Base-by-base conservation (phyloP, 2,113 vertebrate species). In the Murina feae region DNA sequence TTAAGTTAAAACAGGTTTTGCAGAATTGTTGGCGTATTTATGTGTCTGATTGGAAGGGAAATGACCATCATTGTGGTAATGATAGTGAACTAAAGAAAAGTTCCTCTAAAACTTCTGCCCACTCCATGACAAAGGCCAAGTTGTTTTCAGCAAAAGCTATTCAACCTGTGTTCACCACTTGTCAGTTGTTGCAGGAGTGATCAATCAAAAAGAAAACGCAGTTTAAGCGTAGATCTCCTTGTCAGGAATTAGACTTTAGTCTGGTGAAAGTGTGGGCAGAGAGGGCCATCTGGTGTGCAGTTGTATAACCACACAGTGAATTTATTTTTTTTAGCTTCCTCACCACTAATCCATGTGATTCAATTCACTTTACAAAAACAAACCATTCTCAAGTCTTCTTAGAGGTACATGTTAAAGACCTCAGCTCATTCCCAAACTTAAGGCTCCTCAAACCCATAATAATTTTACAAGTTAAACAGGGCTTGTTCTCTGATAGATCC, bases 261-360 rank as follows among this genome's bases (percentile, higher is more conserved):
- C 71, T 95, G 78, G 51, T 58, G 35, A 75, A 92, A 89, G 17
- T 5, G 1, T 78, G 69, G 81, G 65, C 39, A 44, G 8, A 83
- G 8, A 79, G 86, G 12, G 90, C 96, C 97, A 95, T 85, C 97
- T 97, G 90, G 84, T 92, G 95, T 85, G n/a, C n/a, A 89, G 4
- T 28, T 74, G 6, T 32, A 37, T 65, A 94, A 96, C 1, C 16
- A 86, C 91, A 95, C 2, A 9, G 12, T 37, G 9, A 37, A 30
- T 37, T 65, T 21, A 44, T 51, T 81, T 39, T 55, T 84, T 20
- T 32, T 44, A 71, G 51, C 12, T 9, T 85, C 4, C 13, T 74
- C 9, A 25, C 32, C 65, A 83, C 21, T 37, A 75, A 65, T 78
- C 28, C 71, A 3, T 25, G 60, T 79, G 63, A 68, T 66, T 82